Conservation (phyloP, 2,797 vertebrate species). For the Zenarchopterus dispar region DNA sequence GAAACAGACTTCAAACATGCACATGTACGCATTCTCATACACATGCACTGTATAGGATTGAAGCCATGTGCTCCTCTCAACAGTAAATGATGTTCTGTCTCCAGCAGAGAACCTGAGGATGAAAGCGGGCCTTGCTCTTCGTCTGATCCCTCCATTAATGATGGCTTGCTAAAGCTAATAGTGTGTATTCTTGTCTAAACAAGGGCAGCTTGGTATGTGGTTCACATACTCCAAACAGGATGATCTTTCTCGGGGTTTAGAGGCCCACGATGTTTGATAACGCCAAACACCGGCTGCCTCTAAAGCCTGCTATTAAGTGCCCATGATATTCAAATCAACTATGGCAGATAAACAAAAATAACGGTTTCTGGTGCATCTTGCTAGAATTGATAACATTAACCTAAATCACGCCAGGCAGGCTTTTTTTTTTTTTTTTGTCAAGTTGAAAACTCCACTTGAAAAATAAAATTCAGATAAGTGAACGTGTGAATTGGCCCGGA, state of each 20-base stretch:
- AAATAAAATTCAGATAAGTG: conserved; percentile 23
- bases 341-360: conserved; percentile 18
- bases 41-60: conserved; percentile 75
- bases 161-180: conserved; percentile 76
- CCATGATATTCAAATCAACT: conserved; percentile 14
- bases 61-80: conserved; percentile 80
- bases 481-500: conserved; percentile 58
- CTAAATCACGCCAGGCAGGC: conserved; percentile 33
- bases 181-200: conserved; percentile 78
- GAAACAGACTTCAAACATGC: conserved; percentile 85
- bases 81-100: conserved; percentile 82
- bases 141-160: conserved; percentile 84
- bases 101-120: conserved; percentile 80
- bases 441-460: conserved; percentile 38
- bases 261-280: conserved; percentile 42
- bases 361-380: conserved; percentile 8
- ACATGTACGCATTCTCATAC: conserved; percentile 81
- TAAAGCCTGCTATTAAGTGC: conserved; percentile 10
- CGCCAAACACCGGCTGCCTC: conserved; percentile 10
- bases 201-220: conserved; percentile 73
- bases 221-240: conserved; percentile 70
- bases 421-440: conserved; percentile 5
- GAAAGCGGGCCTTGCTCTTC: conserved; percentile 78
- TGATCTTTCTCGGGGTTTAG: conserved; percentile 50
- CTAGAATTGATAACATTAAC: conserved; percentile 29